Percentiles rank a stretch among this genome's conserved stretches.
These are phyloP conservation scores for Lysiphlebus fabarum DNA, from an alignment of 1,140 invertebrate species.

Conservation along the genomic window DNA sequence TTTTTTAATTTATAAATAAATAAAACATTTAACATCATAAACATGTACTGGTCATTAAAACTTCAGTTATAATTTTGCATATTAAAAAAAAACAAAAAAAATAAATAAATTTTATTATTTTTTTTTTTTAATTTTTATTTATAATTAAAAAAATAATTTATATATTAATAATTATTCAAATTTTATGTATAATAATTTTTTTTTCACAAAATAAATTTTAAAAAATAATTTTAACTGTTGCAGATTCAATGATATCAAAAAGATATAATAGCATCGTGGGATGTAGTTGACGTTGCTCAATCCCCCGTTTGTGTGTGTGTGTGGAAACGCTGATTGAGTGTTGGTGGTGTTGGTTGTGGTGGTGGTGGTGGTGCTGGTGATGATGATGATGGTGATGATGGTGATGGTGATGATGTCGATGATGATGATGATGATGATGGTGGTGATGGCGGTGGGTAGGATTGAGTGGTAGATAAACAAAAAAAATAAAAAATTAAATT, in stretches of 20 bases:
- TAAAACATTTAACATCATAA: no score
- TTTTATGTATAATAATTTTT: not conserved
- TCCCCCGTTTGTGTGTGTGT: slow-evolving; percentile 28
- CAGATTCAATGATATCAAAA: slow-evolving; percentile 44
- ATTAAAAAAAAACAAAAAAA: no score
- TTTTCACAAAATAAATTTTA: no score
- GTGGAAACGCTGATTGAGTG: slow-evolving; percentile 21
- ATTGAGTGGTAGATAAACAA: slow-evolving; percentile 12
- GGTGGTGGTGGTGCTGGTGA: slow-evolving; percentile 21
- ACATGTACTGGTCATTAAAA: no score
- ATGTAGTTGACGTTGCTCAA: slow-evolving; percentile 53
- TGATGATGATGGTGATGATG: slow-evolving; percentile 28
- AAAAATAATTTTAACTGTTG: no score
- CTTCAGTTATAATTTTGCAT: no score
- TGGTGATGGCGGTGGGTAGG: slow-evolving; percentile 27
- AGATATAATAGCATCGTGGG: slow-evolving; percentile 43
- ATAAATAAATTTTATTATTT: not conserved
- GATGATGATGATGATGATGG: slow-evolving; percentile 25
- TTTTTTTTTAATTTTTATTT: no score
- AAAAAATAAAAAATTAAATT: not conserved
- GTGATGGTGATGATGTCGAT: slow-evolving; percentile 23
- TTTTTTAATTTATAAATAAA: no score
- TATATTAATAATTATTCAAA: slow-evolving; percentile 5
- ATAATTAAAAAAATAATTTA: not conserved
- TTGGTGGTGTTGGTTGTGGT: slow-evolving; percentile 25